Evolutionary conservation across 2,797 vertebrate genomes (phyloP).

Genomic region (Mus minutoides): DNA sequence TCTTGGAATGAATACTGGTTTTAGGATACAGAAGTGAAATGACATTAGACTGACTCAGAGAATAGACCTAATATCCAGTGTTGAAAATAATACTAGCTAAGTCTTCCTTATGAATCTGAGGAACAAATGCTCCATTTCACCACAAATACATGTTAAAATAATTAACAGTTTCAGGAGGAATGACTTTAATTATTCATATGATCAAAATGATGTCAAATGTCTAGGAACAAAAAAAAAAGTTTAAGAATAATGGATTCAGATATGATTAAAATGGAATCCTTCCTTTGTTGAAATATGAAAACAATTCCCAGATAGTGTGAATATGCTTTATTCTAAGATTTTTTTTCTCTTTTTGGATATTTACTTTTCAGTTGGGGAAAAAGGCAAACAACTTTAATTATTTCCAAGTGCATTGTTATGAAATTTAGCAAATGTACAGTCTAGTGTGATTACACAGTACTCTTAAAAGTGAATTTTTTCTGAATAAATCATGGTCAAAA

Average conservation of each 20-base stretch:
- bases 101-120: not conserved
- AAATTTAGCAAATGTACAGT: conserved; percentile 56
- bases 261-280: conserved; percentile 14
- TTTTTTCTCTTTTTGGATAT: not conserved
- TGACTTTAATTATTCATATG: not conserved
- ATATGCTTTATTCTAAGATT: not conserved
- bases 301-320: not conserved
- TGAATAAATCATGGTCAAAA: conserved; percentile 71
- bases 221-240: not conserved
- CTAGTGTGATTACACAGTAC: conserved; percentile 5
- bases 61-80: not conserved
- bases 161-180: conserved; percentile 17
- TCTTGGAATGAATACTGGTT: not conserved
- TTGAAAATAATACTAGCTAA: not conserved
- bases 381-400: conserved; percentile 59
- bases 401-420: conserved; percentile 31
- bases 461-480: conserved; percentile 63
- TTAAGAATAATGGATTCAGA: not conserved
- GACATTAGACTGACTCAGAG: not conserved
- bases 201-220: conserved; percentile 5
- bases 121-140: not conserved
- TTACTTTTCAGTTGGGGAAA: not conserved
- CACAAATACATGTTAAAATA: not conserved
- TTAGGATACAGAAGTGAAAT: not conserved
- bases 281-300: conserved; percentile 21